Conservation (phyloP, 2,888 invertebrate genomes). For the Meghimatium bilineatum region DNA sequence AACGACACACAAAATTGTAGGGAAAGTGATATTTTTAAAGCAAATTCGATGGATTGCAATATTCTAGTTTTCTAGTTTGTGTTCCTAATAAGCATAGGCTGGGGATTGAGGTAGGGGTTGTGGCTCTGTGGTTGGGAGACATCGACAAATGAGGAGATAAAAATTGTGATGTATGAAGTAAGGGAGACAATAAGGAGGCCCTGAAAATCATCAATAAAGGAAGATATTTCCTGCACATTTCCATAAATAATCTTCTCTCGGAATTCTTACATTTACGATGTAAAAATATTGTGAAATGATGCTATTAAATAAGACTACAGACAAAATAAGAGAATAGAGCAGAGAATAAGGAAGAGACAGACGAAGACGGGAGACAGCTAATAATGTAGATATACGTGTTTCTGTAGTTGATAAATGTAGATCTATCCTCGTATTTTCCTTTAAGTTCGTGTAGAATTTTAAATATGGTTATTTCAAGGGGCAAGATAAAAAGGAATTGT, state of each 20-base stretch:
- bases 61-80: neutral
- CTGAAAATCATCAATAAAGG: constrained; percentile 26
- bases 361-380: neutral
- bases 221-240: neutral
- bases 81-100: neutral
- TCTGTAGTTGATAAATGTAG: too few species aligned
- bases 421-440: too few species aligned
- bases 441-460: too few species aligned
- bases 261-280: neutral
- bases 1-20: neutral
- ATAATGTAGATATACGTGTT: neutral
- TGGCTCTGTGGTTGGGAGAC: too few species aligned
- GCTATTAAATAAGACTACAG: neutral
- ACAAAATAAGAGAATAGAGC: neutral
- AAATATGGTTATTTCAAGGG: too few species aligned
- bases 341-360: neutral
- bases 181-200: neutral
- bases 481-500: too few species aligned
- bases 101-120: neutral
- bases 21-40: constrained; percentile 13
- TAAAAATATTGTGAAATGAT: neutral
- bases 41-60: constrained; percentile 5
- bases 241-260: neutral
- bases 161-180: constrained; percentile 7
- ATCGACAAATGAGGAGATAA: neutral